These are phyloP conservation scores for Lepidonotus clava DNA, from an alignment of 2,888 invertebrate genomes.

Conservation along the genomic window DNA sequence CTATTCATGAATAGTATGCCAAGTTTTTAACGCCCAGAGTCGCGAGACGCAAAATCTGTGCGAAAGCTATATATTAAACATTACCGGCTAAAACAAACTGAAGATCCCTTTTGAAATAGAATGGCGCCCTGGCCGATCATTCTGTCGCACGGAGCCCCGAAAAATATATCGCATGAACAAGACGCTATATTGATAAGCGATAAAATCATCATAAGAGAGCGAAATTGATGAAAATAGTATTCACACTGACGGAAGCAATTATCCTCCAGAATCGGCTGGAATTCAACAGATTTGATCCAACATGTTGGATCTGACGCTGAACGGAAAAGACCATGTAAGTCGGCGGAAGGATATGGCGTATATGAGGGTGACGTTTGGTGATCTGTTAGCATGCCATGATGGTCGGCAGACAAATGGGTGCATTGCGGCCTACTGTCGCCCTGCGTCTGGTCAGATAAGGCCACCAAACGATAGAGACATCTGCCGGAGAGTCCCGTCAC, in stretches of 20 bases:
- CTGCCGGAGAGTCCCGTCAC: constrained; percentile 14
- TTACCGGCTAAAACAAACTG: neutral
- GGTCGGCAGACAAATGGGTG: neutral
- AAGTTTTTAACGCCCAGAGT: neutral
- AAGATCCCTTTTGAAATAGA: too few species aligned
- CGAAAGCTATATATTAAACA: constrained; percentile 26
- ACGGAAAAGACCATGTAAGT: neutral
- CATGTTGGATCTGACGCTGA: neutral
- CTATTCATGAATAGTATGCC: constrained; percentile 13
- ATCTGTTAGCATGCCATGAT: neutral
- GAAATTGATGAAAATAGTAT: too few species aligned
- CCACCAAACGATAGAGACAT: constrained; percentile 10
- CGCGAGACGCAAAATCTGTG: neutral
- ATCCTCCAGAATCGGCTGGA: too few species aligned
- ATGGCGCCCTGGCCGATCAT: too few species aligned
- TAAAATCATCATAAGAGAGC: too few species aligned
- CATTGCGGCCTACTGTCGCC: neutral
- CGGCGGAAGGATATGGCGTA: neutral
- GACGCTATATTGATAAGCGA: too few species aligned
- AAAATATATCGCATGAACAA: too few species aligned
- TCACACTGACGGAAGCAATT: too few species aligned
- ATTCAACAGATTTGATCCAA: neutral
- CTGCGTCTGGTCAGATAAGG: neutral
- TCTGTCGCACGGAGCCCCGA: too few species aligned
- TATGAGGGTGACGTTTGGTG: neutral